These are phyloP conservation scores for Cebuella pygmaea DNA, from an alignment of 2,797 vertebrate genomes.

Conservation along the genomic window DNA sequence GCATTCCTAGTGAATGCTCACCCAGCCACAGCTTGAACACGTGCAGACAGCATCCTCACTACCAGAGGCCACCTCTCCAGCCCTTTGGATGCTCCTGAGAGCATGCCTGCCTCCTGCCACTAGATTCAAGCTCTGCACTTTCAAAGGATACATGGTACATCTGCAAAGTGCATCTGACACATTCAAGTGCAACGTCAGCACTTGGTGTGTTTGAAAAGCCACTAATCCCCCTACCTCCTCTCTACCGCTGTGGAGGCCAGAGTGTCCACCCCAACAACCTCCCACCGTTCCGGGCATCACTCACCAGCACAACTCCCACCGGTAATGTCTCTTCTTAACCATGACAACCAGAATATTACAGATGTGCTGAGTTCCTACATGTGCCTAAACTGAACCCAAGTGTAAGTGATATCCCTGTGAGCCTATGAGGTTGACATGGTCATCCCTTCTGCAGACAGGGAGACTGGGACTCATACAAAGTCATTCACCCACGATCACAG, in stretches of 20 bases:
- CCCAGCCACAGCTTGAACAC: not conserved
- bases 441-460: not conserved
- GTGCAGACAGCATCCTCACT: rapidly evolving
- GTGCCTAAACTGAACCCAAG: no score
- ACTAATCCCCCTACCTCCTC: rapidly evolving
- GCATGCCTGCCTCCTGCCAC: not conserved
- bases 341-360: not conserved
- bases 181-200: not conserved
- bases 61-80: not conserved
- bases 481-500: not conserved
- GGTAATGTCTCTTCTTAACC: not conserved
- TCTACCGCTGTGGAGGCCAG: not conserved
- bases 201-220: not conserved
- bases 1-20: no score
- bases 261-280: not conserved
- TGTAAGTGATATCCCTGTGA: not conserved
- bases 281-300: not conserved
- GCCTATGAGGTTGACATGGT: not conserved
- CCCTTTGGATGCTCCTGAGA: not conserved
- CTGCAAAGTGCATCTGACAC: no score
- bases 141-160: not conserved
- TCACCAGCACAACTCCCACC: not conserved
- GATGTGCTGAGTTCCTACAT: not conserved
- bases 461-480: not conserved
- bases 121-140: not conserved